A percentile compares a stretch with the other conserved stretches of the same genome.
These are phyloP conservation scores for Chiloscyllium plagiosum DNA, from an alignment of 2,113 vertebrate species.

Conservation along the genomic window DNA sequence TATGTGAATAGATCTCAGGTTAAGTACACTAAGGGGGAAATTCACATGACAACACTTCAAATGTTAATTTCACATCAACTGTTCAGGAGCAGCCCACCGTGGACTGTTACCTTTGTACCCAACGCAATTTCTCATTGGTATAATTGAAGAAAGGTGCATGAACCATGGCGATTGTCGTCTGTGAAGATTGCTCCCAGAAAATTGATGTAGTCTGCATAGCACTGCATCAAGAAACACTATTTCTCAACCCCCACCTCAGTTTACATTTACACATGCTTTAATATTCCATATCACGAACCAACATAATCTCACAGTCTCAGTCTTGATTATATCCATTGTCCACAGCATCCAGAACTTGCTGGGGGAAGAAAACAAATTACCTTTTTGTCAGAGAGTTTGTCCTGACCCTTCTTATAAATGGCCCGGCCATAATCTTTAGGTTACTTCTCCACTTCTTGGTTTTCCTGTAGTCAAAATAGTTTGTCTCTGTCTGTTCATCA, in stretches of 20 bases:
- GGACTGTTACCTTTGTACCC: too few species aligned
- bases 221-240: too few species aligned
- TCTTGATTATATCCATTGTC: background rate
- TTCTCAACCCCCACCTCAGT: background rate
- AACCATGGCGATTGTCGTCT: too few species aligned
- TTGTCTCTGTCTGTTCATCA: background rate
- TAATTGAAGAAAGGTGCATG: too few species aligned
- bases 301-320: background rate
- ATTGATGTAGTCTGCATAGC: background rate
- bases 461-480: background rate
- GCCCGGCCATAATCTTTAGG: background rate
- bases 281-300: background rate
- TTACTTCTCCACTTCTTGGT: background rate
- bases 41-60: background rate
- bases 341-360: background rate
- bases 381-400: background rate
- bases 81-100: too few species aligned
- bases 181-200: background rate
- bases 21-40: background rate
- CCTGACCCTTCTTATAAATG: background rate
- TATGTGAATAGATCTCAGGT: background rate
- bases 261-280: background rate
- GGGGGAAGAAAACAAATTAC: background rate
- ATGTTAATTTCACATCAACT: background rate
- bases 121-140: too few species aligned